Evolutionary conservation across 2,888 invertebrate genomes (phyloP).

Genomic region (Petrolisthes cinctipes): DNA sequence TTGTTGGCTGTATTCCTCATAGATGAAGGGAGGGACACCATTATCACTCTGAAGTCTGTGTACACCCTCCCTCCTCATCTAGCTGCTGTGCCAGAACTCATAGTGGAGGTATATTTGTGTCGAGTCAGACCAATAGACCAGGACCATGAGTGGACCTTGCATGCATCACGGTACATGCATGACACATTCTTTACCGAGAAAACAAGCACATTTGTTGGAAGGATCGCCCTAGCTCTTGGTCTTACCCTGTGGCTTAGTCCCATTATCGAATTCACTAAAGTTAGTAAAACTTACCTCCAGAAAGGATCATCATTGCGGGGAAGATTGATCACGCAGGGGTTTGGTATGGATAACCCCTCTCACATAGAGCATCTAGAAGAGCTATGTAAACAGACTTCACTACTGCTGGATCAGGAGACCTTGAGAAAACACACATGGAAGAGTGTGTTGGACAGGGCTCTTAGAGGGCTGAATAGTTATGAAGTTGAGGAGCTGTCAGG

Average conservation of each 20-base stretch:
- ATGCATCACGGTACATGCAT: constrained; percentile 50
- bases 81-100: constrained; percentile 70
- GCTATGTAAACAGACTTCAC: constrained; percentile 29
- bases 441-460: neutral
- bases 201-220: constrained; percentile 46
- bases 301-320: constrained; percentile 43
- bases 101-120: constrained; percentile 73
- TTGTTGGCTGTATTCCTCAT: constrained; percentile 50
- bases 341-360: constrained; percentile 40
- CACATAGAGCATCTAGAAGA: constrained; percentile 40
- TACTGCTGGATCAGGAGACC: constrained; percentile 19
- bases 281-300: constrained; percentile 33
- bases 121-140: constrained; percentile 74
- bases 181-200: constrained; percentile 29
- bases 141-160: constrained; percentile 73
- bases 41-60: constrained; percentile 14
- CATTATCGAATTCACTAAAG: constrained; percentile 42
- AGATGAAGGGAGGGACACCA: constrained; percentile 56
- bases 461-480: neutral
- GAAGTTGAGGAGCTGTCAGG: neutral
- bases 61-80: constrained; percentile 70
- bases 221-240: constrained; percentile 46
- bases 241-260: constrained; percentile 63
- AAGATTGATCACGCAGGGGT: constrained; percentile 44
- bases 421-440: constrained; percentile 9